Conservation (phyloP, 2,888 invertebrate genomes). For the Scaptomyza caliginosa region DNA sequence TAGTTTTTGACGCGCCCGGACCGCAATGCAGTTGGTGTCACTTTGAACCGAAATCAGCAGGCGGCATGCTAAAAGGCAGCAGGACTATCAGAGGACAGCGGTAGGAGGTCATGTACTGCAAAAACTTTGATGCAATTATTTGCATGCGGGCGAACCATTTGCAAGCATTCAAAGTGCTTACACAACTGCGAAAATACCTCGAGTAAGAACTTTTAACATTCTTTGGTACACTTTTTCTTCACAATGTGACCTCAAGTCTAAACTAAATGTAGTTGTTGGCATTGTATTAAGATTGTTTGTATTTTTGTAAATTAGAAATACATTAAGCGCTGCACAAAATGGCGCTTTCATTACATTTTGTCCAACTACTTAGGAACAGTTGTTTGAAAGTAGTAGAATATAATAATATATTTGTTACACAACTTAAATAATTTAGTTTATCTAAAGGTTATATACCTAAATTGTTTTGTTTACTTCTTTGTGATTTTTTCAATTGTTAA, state of each 20-base stretch:
- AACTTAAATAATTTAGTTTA: too few relatives aligned
- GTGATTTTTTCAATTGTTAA: too few relatives aligned
- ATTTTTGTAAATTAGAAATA: background rate
- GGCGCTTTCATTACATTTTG: background rate
- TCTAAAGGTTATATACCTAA: too few relatives aligned
- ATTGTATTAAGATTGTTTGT: background rate
- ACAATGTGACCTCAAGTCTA: background rate
- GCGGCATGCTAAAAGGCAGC: constrained; percentile 10
- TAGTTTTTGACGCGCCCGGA: constrained; percentile 66
- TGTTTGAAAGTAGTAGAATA: too few relatives aligned
- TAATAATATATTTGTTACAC: too few relatives aligned
- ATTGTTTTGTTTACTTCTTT: too few relatives aligned
- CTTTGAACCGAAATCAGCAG: constrained; percentile 42
- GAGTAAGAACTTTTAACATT: background rate
- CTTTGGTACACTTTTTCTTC: background rate
- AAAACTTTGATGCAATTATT: constrained; percentile 48
- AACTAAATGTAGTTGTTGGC: background rate
- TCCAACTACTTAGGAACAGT: background rate
- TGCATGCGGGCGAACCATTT: constrained; percentile 32
- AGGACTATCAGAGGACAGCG: background rate
- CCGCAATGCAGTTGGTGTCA: constrained; percentile 75
- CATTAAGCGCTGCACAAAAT: background rate
- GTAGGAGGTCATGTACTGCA: constrained; percentile 21
- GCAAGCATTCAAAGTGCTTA: background rate
- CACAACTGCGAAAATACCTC: background rate